Evolutionary conservation across 2,113 vertebrate genomes (phyloP).

Genomic region (Hepsetus odoe): DNA sequence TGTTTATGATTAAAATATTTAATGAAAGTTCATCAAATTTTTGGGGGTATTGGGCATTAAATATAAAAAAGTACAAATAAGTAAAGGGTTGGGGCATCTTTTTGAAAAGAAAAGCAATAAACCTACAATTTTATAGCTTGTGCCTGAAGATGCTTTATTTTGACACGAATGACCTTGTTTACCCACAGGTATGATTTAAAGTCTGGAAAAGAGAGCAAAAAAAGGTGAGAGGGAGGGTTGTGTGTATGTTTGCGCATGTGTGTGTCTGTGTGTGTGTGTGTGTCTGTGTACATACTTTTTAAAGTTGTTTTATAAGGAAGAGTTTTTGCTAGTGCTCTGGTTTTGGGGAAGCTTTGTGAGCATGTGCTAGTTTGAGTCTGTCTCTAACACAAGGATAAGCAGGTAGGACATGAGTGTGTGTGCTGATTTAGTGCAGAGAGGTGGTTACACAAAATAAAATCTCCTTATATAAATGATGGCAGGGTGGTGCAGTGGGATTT

Average conservation of each 20-base stretch:
- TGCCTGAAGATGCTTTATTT: neutral
- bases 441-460: too few species aligned
- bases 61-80: neutral
- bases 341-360: slow-evolving; percentile 45
- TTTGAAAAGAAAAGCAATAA: neutral
- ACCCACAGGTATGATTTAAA: neutral
- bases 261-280: slow-evolving; percentile 8
- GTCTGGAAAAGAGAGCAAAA: neutral
- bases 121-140: neutral
- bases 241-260: neutral
- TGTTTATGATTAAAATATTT: too few species aligned
- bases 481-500: too few species aligned
- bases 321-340: slow-evolving; percentile 46
- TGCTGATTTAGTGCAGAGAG: neutral
- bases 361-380: slow-evolving; percentile 28
- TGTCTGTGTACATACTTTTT: too few species aligned
- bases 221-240: neutral
- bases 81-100: neutral
- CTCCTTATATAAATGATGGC: too few species aligned
- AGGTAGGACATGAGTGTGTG: neutral
- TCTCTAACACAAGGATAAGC: neutral
- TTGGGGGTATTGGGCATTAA: too few species aligned
- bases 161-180: slow-evolving; percentile 7
- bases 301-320: neutral
- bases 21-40: too few species aligned